Percentiles rank a stretch among this genome's conserved stretches.
Conservation (phyloP, 2,888 invertebrate species). For the Drosophila silvestris region DNA sequence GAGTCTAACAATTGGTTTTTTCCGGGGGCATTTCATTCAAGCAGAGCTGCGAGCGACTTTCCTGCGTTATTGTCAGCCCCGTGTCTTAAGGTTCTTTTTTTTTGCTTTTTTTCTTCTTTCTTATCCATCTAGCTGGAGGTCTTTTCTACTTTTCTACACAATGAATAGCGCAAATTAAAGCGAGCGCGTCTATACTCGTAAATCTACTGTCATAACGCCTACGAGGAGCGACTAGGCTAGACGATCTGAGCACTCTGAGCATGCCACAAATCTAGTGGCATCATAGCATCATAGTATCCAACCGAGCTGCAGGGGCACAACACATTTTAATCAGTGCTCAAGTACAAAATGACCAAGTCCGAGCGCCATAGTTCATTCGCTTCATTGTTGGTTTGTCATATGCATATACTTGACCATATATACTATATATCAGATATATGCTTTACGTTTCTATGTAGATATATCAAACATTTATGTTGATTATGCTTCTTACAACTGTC, state of each 20-base stretch:
- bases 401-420: constrained; percentile 15
- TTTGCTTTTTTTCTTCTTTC: constrained; percentile 50
- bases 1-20: constrained; percentile 85
- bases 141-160: constrained; percentile 39
- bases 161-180: constrained; percentile 78
- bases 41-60: constrained; percentile 48
- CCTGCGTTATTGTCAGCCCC: constrained; percentile 42
- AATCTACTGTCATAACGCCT: constrained; percentile 80
- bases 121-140: constrained; percentile 51
- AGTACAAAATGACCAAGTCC: constrained; percentile 66
- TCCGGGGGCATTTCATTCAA: constrained; percentile 85
- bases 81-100: constrained; percentile 70
- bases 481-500: constrained; percentile 58
- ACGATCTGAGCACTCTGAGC: constrained; percentile 17
- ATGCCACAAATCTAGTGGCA: constrained; percentile 47
- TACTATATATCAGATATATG: constrained; percentile 4
- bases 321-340: constrained; percentile 80
- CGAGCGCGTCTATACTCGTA: constrained; percentile 66
- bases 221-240: constrained; percentile 58
- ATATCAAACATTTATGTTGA: constrained; percentile 66
- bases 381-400: constrained; percentile 49
- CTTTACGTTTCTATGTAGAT: constrained; percentile 13
- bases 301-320: constrained; percentile 47
- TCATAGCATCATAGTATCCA: constrained; percentile 30
- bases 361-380: constrained; percentile 59